Evolutionary conservation across 2,797 vertebrate species (phyloP).

Genomic region (Sciurus carolinensis): DNA sequence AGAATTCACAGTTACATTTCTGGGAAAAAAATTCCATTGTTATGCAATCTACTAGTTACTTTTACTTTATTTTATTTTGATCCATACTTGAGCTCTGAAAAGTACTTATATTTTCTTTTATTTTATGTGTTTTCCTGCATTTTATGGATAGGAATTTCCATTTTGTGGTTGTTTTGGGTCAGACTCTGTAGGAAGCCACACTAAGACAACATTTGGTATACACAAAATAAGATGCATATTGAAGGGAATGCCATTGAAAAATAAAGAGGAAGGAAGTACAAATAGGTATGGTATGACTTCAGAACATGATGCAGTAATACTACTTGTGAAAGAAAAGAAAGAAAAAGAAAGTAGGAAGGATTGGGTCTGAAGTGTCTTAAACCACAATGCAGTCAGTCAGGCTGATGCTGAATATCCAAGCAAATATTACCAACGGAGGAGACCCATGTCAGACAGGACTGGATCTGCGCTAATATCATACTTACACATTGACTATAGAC

Average conservation of each 20-base stretch:
- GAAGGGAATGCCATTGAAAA: background rate
- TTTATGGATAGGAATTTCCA: background rate
- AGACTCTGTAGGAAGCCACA: background rate
- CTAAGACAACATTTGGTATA: background rate
- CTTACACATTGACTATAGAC: too few relatives aligned
- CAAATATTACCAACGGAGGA: background rate
- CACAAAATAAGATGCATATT: background rate
- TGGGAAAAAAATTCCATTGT: background rate
- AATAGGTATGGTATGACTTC: background rate
- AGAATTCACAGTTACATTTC: background rate
- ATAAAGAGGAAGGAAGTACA: background rate
- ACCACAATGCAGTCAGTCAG: background rate
- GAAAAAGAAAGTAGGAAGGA: background rate
- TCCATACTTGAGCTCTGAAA: background rate
- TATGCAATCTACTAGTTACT: background rate
- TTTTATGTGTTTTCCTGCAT: background rate
- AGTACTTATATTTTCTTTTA: background rate
- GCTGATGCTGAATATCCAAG: background rate
- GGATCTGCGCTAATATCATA: background rate
- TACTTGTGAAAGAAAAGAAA: background rate
- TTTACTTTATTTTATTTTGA: constrained; percentile 33
- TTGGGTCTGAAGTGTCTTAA: background rate
- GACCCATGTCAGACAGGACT: background rate
- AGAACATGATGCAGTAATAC: background rate
- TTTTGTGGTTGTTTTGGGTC: background rate